Evolutionary conservation across 1,140 invertebrate species (phyloP).

Genomic region (Pachypeltis micranthus): DNA sequence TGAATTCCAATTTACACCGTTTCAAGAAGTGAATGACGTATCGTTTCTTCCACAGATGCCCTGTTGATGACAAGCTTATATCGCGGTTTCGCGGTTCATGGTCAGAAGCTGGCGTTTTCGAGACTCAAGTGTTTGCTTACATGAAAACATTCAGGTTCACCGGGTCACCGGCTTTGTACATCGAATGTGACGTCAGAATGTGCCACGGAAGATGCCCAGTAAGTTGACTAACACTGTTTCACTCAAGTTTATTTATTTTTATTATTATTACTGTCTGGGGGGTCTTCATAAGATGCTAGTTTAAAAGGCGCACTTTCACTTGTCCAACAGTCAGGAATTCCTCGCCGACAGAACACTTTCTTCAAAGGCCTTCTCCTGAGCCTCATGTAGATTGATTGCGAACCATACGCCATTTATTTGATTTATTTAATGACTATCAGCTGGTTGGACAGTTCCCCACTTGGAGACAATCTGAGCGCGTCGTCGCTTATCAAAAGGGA

Average conservation of each 20-base stretch:
- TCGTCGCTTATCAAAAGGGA: too few relatives aligned
- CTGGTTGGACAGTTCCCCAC: too few relatives aligned
- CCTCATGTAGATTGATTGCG: too few relatives aligned
- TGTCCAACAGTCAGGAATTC: too few relatives aligned
- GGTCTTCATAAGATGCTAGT: constrained; percentile 17
- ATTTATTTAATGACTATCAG: too few relatives aligned
- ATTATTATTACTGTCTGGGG: constrained; percentile 7
- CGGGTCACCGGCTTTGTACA: constrained; percentile 82
- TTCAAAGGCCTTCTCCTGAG: too few relatives aligned
- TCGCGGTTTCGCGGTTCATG: constrained; percentile 84
- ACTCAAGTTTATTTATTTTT: not conserved
- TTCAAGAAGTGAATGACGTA: too few relatives aligned
- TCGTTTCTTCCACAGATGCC: constrained; percentile 51
- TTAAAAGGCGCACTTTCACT: too few relatives aligned
- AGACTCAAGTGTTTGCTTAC: constrained; percentile 86
- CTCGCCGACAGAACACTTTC: too few relatives aligned
- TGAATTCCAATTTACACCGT: too few relatives aligned
- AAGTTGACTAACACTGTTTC: constrained; percentile 23
- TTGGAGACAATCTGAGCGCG: too few relatives aligned
- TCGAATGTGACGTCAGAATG: constrained; percentile 89
- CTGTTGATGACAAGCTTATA: constrained; percentile 84
- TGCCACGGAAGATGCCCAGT: constrained; percentile 88
- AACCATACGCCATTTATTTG: too few relatives aligned
- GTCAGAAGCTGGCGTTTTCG: constrained; percentile 78
- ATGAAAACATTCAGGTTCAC: constrained; percentile 93